Percentiles rank a stretch among this genome's conserved stretches.
Evolutionary conservation across 2,113 vertebrate species (phyloP).

Genomic region (Neomonachus schauinslandi): DNA sequence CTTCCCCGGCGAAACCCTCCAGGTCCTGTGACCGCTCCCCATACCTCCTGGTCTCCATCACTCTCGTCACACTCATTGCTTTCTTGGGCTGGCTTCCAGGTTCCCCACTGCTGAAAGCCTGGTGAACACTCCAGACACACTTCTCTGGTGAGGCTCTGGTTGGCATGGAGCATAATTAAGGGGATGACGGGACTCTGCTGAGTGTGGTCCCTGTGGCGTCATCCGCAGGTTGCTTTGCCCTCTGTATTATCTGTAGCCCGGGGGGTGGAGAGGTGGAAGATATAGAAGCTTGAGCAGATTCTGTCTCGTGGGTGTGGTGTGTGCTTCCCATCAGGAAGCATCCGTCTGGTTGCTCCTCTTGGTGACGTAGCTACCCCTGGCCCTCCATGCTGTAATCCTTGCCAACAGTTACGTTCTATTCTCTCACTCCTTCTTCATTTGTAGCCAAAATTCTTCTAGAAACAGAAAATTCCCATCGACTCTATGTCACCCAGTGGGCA

Average conservation of each 20-base stretch:
- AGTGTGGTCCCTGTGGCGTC: neutral
- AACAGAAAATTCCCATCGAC: neutral
- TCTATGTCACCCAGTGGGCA: neutral
- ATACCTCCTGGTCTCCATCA: neutral
- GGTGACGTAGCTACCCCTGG: fast-evolving
- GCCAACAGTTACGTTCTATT: neutral
- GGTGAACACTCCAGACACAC: neutral
- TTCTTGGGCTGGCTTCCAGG: neutral
- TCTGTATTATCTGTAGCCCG: neutral
- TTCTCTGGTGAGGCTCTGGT: neutral
- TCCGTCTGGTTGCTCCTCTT: fast-evolving
- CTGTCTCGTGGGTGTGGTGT: fast-evolving
- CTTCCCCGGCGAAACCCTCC: neutral
- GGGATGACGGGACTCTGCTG: neutral
- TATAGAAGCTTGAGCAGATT: neutral
- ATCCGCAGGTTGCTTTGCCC: fast-evolving
- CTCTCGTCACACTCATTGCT: neutral
- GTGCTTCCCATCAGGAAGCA: neutral
- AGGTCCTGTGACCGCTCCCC: neutral
- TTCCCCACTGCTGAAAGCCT: neutral
- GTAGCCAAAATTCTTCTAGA: neutral
- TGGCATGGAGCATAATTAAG: fast-evolving
- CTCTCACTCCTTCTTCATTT: neutral
- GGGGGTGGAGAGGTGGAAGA: neutral
- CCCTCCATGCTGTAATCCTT: fast-evolving